Percentiles rank a stretch among this genome's conserved stretches.
Conservation (phyloP, 1,140 invertebrate species). For the Eriosoma lanigerum region DNA sequence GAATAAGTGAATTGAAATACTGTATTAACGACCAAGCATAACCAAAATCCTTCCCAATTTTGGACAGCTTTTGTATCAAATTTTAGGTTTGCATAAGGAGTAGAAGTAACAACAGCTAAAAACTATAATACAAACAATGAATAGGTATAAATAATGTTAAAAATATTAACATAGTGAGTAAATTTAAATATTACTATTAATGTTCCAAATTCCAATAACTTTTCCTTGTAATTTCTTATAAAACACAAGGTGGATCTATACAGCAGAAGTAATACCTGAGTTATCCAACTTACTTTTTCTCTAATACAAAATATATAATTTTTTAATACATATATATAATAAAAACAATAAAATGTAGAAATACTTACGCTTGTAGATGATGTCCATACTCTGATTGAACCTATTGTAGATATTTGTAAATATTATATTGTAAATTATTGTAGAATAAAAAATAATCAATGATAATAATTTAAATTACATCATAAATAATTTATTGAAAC, state of each 20-base stretch:
- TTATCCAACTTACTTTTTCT: constrained; percentile 4
- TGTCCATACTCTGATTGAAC: constrained; percentile 38
- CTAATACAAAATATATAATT: not conserved
- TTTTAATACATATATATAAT: not conserved
- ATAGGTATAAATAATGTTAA: too few species aligned
- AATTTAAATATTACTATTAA: not conserved
- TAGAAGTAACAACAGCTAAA: constrained; percentile 65
- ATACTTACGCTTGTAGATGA: constrained; percentile 40
- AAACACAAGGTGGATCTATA: constrained; percentile 34
- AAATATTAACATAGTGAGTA: too few species aligned
- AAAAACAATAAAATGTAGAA: not conserved
- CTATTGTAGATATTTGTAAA: too few species aligned
- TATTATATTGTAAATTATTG: too few species aligned
- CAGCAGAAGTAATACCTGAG: constrained; percentile 13
- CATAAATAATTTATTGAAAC: too few species aligned
- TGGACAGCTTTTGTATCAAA: constrained; percentile 67
- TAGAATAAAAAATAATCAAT: not conserved
- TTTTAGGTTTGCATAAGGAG: constrained; percentile 61
- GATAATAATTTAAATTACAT: too few species aligned
- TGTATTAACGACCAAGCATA: constrained; percentile 69
- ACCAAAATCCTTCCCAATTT: constrained; percentile 69
- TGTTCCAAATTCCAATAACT: constrained; percentile 36
- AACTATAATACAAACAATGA: constrained; percentile 59
- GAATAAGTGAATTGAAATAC: constrained; percentile 71
- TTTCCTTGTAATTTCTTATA: constrained; percentile 24